Conservation (phyloP, 2,113 vertebrate genomes). For the Microcebus tavaratra region DNA sequence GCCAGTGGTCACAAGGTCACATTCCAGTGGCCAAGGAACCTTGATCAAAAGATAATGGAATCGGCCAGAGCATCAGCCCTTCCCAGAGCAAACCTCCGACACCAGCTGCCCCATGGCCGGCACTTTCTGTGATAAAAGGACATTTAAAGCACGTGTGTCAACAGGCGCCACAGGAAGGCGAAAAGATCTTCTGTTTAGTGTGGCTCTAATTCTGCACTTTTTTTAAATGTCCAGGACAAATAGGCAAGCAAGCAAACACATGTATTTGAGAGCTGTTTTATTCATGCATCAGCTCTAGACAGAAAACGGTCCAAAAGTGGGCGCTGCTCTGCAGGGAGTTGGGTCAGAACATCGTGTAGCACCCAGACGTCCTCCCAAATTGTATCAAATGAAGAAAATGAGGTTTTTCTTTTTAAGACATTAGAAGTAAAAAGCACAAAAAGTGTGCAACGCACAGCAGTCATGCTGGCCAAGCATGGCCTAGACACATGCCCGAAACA, state of each 20-base stretch:
- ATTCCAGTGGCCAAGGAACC: slow-evolving; percentile 28
- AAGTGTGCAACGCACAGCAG: too few species aligned
- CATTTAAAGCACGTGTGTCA: background rate
- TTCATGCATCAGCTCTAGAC: too few species aligned
- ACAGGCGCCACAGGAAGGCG: background rate
- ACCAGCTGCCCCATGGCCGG: background rate
- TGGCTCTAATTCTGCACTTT: background rate
- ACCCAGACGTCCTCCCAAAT: too few species aligned
- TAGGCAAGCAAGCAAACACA: background rate
- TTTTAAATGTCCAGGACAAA: background rate
- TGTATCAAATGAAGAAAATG: too few species aligned
- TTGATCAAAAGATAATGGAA: slow-evolving; percentile 36
- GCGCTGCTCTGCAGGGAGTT: too few species aligned
- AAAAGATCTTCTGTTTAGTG: background rate
- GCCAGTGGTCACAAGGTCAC: slow-evolving; percentile 25
- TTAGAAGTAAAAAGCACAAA: too few species aligned
- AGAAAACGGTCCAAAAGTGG: too few species aligned
- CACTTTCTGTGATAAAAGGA: background rate
- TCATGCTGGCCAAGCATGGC: too few species aligned
- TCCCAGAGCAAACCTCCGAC: background rate
- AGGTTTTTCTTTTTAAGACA: too few species aligned
- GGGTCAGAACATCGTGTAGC: too few species aligned
- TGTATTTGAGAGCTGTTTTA: background rate
- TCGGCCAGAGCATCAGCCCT: background rate
- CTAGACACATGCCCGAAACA: too few species aligned